Conservation (phyloP, 2,113 vertebrate genomes). For the Addax nasomaculatus region DNA sequence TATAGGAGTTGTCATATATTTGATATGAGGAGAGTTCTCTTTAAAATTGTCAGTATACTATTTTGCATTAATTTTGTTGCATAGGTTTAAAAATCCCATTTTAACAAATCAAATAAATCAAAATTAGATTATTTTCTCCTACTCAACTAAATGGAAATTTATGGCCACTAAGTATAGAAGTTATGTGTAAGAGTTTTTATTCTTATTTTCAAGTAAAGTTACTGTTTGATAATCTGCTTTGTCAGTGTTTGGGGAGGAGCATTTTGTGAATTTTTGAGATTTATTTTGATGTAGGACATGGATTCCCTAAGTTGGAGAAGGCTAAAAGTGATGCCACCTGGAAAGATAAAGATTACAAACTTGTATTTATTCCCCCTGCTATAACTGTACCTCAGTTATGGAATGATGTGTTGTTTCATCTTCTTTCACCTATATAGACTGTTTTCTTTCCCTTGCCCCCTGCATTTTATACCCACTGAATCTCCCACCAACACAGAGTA, state of each 20-base stretch:
- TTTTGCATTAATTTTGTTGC: slow-evolving; percentile 45
- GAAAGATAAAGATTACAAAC: slow-evolving; percentile 6
- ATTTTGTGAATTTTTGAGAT: slow-evolving; percentile 5
- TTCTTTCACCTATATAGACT: neutral
- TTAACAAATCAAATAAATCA: slow-evolving; percentile 20
- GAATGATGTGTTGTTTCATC: neutral
- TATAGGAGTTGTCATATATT: slow-evolving; percentile 1
- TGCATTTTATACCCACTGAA: neutral
- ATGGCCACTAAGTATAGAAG: neutral
- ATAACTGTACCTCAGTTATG: neutral
- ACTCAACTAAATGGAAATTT: slow-evolving; percentile 30
- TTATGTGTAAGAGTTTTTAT: slow-evolving; percentile 12
- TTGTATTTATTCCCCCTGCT: neutral
- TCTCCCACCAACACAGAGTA: neutral
- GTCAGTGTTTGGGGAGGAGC: neutral
- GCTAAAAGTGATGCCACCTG: neutral
- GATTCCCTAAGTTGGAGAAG: neutral
- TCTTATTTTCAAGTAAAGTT: slow-evolving; percentile 1
- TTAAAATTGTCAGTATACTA: slow-evolving; percentile 25
- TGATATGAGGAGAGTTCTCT: neutral
- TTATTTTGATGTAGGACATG: neutral
- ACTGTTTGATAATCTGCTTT: neutral
- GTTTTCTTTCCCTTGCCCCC: neutral
- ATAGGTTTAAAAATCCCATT: slow-evolving; percentile 19
- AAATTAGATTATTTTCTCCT: slow-evolving; percentile 2